phyloP scores from a whole-genome alignment of 2,888 invertebrate species.

The Alentia gelatinosa region DNA sequence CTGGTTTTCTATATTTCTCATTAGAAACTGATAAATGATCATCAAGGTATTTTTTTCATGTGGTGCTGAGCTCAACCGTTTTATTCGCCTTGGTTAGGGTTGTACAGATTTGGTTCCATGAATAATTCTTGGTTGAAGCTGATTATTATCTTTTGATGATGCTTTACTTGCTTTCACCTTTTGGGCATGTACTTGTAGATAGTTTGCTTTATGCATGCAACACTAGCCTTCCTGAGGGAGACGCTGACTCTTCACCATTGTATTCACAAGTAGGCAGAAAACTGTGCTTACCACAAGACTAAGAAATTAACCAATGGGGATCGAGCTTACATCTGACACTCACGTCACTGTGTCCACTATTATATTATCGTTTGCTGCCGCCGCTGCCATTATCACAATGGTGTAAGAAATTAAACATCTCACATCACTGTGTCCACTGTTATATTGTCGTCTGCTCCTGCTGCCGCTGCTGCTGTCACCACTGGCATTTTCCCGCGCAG shows the following conservation, averaged over 20 bases:
- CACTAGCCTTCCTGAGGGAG: neutral
- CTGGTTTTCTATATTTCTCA: neutral
- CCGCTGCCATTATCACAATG: neutral
- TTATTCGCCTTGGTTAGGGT: neutral
- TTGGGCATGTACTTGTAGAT: constrained; percentile 12
- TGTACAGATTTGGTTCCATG: neutral
- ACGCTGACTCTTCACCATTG: too few species aligned
- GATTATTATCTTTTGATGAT: neutral
- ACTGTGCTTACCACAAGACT: too few species aligned
- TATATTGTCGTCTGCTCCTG: neutral
- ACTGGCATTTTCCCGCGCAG: neutral
- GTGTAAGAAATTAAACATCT: neutral
- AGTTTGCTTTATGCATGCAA: neutral
- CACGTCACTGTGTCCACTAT: neutral
- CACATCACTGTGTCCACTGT: neutral
- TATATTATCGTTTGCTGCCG: neutral
- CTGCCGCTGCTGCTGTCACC: neutral
- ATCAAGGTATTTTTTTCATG: neutral
- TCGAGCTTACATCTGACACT: too few species aligned
- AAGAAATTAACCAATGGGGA: neutral
- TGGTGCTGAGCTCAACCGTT: neutral
- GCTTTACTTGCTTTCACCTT: neutral
- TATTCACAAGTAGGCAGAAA: too few species aligned
- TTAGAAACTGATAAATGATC: neutral
- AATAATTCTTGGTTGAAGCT: neutral